phyloP scores from a whole-genome alignment of 2,113 vertebrate genomes.

The Ctenodactylus gundi region DNA sequence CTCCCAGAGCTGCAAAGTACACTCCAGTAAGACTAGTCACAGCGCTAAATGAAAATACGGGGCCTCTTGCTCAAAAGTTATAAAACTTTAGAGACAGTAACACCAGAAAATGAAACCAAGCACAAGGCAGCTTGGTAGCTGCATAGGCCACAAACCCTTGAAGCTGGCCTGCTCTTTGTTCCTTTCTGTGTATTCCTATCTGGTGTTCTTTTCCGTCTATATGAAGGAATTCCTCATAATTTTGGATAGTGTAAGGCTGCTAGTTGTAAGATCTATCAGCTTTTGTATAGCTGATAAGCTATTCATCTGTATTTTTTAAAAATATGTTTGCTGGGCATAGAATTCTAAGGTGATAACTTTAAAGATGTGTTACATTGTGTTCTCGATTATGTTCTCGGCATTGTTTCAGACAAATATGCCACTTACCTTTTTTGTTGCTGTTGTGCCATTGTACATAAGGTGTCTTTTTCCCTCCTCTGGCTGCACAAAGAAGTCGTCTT shows the following conservation, averaged over 20 bases:
- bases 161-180: background rate
- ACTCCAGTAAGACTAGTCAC: background rate
- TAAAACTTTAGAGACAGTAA: background rate
- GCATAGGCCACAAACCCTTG: rapidly evolving
- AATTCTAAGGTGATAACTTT: background rate
- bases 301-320: slow-evolving; percentile 4
- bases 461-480: background rate
- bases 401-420: background rate
- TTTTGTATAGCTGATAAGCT: background rate
- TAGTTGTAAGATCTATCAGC: background rate
- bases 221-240: background rate
- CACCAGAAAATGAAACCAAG: background rate
- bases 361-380: background rate
- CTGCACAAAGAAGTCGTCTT: background rate
- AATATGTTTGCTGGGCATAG: background rate
- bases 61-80: background rate
- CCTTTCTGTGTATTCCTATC: background rate
- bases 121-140: rapidly evolving
- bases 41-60: background rate
- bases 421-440: too few species aligned
- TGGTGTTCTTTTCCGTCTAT: background rate
- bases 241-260: background rate
- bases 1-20: background rate
- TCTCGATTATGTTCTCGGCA: background rate
- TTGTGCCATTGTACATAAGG: background rate